A percentile compares a stretch with the other conserved stretches of the same genome.
phyloP scores from a whole-genome alignment of 2,888 invertebrate genomes.

The Nysson spinosus region DNA sequence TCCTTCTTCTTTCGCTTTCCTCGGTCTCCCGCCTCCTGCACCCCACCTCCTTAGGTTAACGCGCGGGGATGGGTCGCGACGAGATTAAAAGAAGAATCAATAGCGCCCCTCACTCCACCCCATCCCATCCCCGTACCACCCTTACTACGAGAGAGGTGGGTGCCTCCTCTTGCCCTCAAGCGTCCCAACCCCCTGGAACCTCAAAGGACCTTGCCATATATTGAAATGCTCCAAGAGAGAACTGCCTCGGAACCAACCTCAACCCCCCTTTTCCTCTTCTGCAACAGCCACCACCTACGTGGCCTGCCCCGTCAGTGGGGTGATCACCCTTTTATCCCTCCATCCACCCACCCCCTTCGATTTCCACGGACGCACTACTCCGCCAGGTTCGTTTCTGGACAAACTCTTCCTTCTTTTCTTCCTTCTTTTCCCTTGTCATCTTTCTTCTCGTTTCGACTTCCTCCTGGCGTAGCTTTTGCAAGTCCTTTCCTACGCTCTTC shows the following conservation, averaged over 20 bases:
- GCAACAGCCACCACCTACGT: slow-evolving; percentile 55
- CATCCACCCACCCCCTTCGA: too few relatives aligned
- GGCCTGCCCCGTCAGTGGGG: slow-evolving; percentile 49
- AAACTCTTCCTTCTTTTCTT: slow-evolving; percentile 56
- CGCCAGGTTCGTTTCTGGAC: slow-evolving; percentile 63
- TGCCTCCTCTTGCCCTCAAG: slow-evolving; percentile 56
- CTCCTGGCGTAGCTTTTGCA: too few relatives aligned
- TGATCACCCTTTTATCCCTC: slow-evolving; percentile 53
- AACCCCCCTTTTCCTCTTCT: slow-evolving; percentile 33
- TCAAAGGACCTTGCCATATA: slow-evolving; percentile 76
- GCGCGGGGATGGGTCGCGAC: slow-evolving; percentile 73
- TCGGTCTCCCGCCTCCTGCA: slow-evolving; percentile 42
- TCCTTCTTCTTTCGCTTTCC: slow-evolving; percentile 59
- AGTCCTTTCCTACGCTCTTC: slow-evolving; percentile 27
- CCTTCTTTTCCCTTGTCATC: slow-evolving; percentile 3
- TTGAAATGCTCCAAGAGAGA: slow-evolving; percentile 75
- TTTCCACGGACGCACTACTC: slow-evolving; percentile 54
- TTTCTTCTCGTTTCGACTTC: slow-evolving; percentile 18
- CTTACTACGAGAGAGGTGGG: slow-evolving; percentile 52
- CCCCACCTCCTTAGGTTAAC: slow-evolving; percentile 39
- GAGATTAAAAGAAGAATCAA: slow-evolving; percentile 77
- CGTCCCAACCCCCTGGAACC: slow-evolving; percentile 63
- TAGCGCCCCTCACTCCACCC: slow-evolving; percentile 68
- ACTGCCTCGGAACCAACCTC: slow-evolving; percentile 59
- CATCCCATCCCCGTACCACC: slow-evolving; percentile 53